A percentile compares a stretch with the other conserved stretches of the same genome.
Evolutionary conservation across 2,797 vertebrate species (phyloP).

Genomic region (Iguana delicatissima): DNA sequence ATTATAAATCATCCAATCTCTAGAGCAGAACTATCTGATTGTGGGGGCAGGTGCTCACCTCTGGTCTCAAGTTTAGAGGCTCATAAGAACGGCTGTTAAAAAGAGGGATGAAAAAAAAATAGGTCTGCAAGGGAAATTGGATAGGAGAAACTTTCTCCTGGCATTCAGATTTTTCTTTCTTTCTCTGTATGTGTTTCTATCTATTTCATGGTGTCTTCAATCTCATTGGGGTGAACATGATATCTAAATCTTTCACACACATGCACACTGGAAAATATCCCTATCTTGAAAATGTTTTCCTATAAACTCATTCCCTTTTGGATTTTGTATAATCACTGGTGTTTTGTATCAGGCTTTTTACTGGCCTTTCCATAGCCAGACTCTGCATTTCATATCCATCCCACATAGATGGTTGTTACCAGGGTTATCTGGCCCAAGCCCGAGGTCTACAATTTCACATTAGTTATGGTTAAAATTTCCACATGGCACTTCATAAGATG

Average conservation of each 20-base stretch:
- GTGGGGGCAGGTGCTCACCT: fast-evolving
- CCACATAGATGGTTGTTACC: no score
- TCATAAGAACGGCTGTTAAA: neutral
- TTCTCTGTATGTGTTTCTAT: neutral
- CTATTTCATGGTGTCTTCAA: neutral
- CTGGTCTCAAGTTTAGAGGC: slow-evolving; percentile 13
- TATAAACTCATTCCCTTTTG: no score
- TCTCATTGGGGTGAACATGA: neutral
- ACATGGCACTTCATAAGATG: no score
- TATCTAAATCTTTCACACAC: neutral
- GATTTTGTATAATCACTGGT: neutral
- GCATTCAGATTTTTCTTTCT: neutral
- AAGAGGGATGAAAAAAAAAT: neutral
- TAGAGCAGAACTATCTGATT: neutral
- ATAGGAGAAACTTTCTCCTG: fast-evolving
- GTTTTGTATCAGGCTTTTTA: neutral
- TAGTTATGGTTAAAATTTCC: no score
- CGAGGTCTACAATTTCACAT: no score
- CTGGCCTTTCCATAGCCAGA: neutral
- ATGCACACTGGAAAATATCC: neutral
- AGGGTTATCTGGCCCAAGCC: no score
- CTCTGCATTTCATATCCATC: no score
- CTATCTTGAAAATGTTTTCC: neutral
- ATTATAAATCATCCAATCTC: slow-evolving; percentile 33
- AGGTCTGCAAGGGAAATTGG: neutral